phyloP scores from a whole-genome alignment of 2,888 invertebrate genomes.

The Dolichopus griseipennis region DNA sequence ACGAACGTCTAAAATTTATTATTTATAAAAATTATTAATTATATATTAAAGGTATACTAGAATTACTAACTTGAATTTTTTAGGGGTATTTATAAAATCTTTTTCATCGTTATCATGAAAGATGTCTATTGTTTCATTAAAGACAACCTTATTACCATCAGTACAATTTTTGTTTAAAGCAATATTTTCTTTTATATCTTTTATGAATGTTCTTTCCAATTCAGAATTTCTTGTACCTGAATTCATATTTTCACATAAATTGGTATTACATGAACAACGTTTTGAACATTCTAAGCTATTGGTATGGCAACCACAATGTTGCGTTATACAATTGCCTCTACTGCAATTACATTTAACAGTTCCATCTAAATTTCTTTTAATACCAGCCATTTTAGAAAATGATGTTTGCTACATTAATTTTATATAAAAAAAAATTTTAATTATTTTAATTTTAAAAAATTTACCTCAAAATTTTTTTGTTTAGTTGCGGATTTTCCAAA shows the following conservation, averaged over 20 bases:
- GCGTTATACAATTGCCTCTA: constrained; percentile 30
- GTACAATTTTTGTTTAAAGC: not conserved
- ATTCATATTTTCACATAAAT: constrained; percentile 47
- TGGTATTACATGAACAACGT: no score
- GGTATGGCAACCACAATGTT: constrained; percentile 47
- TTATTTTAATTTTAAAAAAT: no score
- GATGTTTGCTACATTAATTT: no score
- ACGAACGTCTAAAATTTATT: constrained; percentile 14
- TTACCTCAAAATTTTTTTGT: no score
- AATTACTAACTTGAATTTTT: constrained; percentile 11
- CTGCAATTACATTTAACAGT: constrained; percentile 51
- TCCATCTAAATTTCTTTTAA: constrained; percentile 52
- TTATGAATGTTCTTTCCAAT: constrained; percentile 49
- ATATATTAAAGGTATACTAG: not conserved
- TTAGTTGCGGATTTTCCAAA: no score
- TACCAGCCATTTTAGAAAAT: not conserved
- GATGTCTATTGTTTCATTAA: constrained; percentile 11
- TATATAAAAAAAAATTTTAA: no score
- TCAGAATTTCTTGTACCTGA: constrained; percentile 36
- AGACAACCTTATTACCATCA: constrained; percentile 4
- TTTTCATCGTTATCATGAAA: not conserved
- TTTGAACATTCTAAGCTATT: constrained; percentile 48
- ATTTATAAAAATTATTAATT: constrained; percentile 2
- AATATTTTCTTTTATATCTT: constrained; percentile 17
- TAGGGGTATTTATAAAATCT: not conserved